Evolutionary conservation across 2,797 vertebrate genomes (phyloP).

Genomic region (Brotula barbata): DNA sequence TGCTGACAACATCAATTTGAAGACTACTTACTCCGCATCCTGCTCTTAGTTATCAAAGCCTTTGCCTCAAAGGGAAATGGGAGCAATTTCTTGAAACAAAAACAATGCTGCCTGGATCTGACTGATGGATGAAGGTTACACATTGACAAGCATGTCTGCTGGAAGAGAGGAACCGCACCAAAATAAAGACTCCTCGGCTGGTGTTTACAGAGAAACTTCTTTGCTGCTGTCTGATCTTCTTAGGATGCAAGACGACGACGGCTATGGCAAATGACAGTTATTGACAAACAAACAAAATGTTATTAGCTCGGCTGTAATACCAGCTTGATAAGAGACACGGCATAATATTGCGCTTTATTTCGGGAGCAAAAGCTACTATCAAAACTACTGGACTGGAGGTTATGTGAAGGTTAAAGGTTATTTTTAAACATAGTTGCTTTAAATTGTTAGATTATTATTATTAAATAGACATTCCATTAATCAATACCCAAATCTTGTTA

Average conservation of each 20-base stretch:
- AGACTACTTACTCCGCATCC: constrained; percentile 23
- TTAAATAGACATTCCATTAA: too few species aligned
- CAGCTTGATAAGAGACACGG: too few species aligned
- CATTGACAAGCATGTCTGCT: constrained; percentile 23
- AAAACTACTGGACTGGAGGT: too few species aligned
- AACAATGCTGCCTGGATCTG: constrained; percentile 9
- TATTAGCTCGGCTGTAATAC: too few species aligned
- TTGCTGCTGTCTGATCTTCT: not conserved
- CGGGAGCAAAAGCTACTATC: too few species aligned
- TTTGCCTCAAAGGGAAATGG: constrained; percentile 18
- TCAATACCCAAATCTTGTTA: not conserved
- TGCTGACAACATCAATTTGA: constrained; percentile 47
- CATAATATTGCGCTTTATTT: too few species aligned
- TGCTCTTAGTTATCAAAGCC: constrained; percentile 37
- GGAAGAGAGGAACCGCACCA: not conserved
- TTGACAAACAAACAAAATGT: too few species aligned
- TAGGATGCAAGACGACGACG: not conserved
- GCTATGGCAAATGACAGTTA: too few species aligned
- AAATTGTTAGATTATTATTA: too few species aligned
- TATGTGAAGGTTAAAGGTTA: too few species aligned
- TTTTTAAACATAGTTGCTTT: too few species aligned
- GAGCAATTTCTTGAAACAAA: constrained; percentile 43
- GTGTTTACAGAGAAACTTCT: constrained; percentile 3
- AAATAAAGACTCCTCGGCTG: not conserved
- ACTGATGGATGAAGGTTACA: constrained; percentile 34